These are phyloP conservation scores for Drosophila bunnanda DNA, from an alignment of 2,888 invertebrate genomes.

Conservation along the genomic window DNA sequence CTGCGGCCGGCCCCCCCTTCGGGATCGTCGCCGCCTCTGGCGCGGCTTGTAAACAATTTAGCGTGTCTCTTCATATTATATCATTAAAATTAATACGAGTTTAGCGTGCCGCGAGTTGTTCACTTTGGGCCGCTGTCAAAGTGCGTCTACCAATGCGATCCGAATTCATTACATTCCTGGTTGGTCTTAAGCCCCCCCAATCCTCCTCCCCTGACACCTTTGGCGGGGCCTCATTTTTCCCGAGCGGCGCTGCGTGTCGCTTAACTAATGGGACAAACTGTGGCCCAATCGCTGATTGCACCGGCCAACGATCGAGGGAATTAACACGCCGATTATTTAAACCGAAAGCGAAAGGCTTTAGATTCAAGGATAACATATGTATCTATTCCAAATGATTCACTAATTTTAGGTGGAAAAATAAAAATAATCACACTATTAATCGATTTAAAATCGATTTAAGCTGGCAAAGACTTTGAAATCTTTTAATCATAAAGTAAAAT, in stretches of 20 bases:
- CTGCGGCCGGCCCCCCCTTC: background rate
- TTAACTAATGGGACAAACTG: conserved; percentile 59
- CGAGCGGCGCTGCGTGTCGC: conserved; percentile 47
- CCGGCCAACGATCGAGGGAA: conserved; percentile 12
- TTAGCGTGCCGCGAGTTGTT: conserved; percentile 73
- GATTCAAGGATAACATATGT: background rate
- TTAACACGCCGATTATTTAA: conserved; percentile 11
- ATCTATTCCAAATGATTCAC: background rate
- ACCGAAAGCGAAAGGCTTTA: background rate
- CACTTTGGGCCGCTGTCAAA: conserved; percentile 34
- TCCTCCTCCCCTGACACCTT: background rate
- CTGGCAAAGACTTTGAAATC: too few species aligned
- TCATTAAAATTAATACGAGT: conserved; percentile 79
- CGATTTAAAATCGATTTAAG: background rate
- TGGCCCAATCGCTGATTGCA: conserved; percentile 35
- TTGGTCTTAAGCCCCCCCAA: background rate
- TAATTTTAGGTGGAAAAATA: background rate
- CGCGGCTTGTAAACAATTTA: conserved; percentile 77
- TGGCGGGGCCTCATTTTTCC: background rate
- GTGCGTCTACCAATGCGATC: conserved; percentile 43
- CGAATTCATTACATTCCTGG: conserved; percentile 8
- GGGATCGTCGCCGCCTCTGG: conserved; percentile 2
- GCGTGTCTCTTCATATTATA: conserved; percentile 78
- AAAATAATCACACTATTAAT: background rate
- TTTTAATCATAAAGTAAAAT: too few species aligned